Evolutionary conservation across 2,113 vertebrate genomes (phyloP).

Genomic region (Chloebia gouldiae): DNA sequence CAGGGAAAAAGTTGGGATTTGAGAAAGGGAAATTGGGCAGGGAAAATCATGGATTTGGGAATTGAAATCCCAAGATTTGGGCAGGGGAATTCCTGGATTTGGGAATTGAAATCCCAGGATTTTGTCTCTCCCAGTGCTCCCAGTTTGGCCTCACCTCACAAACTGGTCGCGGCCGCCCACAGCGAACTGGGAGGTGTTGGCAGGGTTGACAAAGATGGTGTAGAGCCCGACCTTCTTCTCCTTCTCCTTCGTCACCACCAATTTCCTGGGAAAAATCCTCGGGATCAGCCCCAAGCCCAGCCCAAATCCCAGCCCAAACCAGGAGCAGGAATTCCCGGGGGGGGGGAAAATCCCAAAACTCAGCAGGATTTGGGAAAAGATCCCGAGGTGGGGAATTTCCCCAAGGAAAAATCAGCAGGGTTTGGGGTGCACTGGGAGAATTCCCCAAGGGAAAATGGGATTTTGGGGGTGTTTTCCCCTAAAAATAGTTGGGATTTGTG

Average conservation of each 20-base stretch:
- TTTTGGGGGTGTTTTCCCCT: not conserved
- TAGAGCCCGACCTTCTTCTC: conserved; percentile 96
- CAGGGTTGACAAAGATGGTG: conserved; percentile 93
- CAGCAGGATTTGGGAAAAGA: not conserved
- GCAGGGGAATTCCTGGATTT: not conserved
- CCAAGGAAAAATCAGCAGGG: not conserved
- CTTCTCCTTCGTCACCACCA: conserved; percentile 93
- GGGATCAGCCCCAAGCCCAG: not conserved
- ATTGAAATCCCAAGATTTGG: no score
- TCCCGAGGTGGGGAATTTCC: not conserved
- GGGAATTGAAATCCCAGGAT: not conserved
- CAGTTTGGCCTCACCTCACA: conserved; percentile 78
- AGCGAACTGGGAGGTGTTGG: conserved; percentile 92
- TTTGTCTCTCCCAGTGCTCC: no score
- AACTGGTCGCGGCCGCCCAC: conserved; percentile 87
- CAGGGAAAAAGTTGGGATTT: no score
- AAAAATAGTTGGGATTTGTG: rapidly evolving
- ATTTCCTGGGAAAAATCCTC: conserved; percentile 73
- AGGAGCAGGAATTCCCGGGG: not conserved
- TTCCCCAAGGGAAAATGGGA: not conserved
- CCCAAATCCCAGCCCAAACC: not conserved
- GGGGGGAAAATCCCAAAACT: not conserved
- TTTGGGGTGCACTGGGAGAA: not conserved
- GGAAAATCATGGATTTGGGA: not conserved
- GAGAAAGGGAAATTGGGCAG: no score